phyloP scores from a whole-genome alignment of 35 echinoderm and acorn worm species.

The Diadema setosum region DNA sequence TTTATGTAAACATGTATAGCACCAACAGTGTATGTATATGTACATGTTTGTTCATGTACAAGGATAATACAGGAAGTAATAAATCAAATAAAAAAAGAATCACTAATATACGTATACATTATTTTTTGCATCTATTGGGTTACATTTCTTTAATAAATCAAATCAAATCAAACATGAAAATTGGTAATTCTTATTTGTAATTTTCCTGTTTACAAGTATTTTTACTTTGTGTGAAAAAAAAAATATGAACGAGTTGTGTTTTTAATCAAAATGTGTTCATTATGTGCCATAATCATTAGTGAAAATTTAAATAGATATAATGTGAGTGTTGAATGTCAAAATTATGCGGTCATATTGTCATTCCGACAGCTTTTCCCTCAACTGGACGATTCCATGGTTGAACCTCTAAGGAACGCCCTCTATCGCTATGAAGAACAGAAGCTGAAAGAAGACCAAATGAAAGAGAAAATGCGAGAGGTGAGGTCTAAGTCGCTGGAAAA shows the following conservation, averaged over 20 bases:
- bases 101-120: neutral
- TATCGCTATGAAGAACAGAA: slow-evolving; percentile 91
- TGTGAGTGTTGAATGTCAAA: neutral
- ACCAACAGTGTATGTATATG: too few species aligned
- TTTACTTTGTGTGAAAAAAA: too few species aligned
- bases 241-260: too few species aligned
- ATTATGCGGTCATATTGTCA: too few species aligned
- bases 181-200: neutral
- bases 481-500: neutral
- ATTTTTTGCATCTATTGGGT: too few species aligned
- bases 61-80: too few species aligned
- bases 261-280: too few species aligned
- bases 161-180: neutral
- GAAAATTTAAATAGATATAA: neutral
- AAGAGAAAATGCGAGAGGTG: slow-evolving; percentile 17
- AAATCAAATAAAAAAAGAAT: neutral
- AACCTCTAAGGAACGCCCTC: slow-evolving; percentile 65
- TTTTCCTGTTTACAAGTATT: too few species aligned
- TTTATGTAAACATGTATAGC: too few species aligned
- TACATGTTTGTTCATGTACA: too few species aligned
- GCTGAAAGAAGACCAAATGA: slow-evolving; percentile 53
- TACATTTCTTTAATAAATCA: too few species aligned
- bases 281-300: too few species aligned
- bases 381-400: slow-evolving; percentile 71
- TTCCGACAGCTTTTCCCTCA: slow-evolving; percentile 52